A percentile compares a stretch with the other conserved stretches of the same genome.
These are phyloP conservation scores for Callionymus lyra DNA, from an alignment of 2,113 vertebrate species.

Conservation along the genomic window DNA sequence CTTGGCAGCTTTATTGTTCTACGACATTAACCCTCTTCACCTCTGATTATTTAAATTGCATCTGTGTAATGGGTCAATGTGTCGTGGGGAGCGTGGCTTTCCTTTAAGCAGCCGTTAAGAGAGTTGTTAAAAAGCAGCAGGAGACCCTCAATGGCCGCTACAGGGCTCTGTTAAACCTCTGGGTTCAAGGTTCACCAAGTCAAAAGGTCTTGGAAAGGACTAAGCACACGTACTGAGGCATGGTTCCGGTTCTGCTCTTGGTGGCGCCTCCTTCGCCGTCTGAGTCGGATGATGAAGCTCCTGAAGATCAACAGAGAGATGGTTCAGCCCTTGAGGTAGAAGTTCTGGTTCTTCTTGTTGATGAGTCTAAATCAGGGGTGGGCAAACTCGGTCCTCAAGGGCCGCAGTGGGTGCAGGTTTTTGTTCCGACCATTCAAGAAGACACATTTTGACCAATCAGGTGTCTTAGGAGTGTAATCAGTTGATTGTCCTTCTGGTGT, in stretches of 20 bases:
- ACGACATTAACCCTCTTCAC: conserved; percentile 15
- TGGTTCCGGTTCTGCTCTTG: conserved; percentile 77
- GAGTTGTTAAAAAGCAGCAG: conserved; percentile 20
- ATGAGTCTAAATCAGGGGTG: too few relatives aligned
- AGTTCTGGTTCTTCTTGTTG: too few relatives aligned
- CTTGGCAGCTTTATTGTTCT: neutral
- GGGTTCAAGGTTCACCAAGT: conserved; percentile 21
- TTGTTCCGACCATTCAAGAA: too few relatives aligned
- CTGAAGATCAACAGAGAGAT: conserved; percentile 48
- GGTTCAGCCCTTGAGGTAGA: neutral
- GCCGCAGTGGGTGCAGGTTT: too few relatives aligned
- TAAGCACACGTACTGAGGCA: conserved; percentile 85
- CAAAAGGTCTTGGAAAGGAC: conserved; percentile 6
- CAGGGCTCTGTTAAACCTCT: conserved; percentile 27
- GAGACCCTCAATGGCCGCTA: conserved; percentile 19
- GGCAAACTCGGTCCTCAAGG: too few relatives aligned
- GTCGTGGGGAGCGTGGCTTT: neutral
- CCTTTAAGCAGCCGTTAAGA: conserved; percentile 21
- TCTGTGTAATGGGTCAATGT: conserved; percentile 7
- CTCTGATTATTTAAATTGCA: conserved; percentile 12
- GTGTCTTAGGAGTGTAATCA: too few relatives aligned
- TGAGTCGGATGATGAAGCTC: conserved; percentile 90
- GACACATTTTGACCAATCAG: too few relatives aligned
- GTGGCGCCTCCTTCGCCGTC: conserved; percentile 77
- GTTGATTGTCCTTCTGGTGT: too few relatives aligned